These are phyloP conservation scores for Sinosuthora webbiana DNA, from an alignment of 2,113 vertebrate genomes.

Conservation along the genomic window DNA sequence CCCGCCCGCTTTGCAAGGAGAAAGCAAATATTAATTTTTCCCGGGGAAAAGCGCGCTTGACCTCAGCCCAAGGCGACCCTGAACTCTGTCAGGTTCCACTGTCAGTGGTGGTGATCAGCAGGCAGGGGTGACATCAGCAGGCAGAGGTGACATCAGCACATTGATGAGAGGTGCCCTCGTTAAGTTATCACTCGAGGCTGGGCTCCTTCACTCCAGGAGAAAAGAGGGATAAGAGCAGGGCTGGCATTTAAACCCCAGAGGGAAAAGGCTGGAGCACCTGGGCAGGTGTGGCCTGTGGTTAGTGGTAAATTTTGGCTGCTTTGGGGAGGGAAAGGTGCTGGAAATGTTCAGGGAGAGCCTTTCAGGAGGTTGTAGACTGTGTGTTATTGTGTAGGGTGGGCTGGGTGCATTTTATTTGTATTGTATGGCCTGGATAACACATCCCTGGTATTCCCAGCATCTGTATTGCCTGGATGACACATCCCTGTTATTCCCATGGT, in stretches of 20 bases:
- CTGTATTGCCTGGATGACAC: background rate
- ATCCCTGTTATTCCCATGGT: too few species aligned
- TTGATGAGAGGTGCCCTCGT: background rate
- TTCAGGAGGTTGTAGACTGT: background rate
- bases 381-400: background rate
- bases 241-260: background rate
- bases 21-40: background rate
- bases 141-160: background rate
- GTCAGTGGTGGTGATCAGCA: background rate
- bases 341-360: background rate
- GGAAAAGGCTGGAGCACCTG: background rate
- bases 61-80: background rate
- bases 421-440: rapidly evolving
- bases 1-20: background rate
- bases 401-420: rapidly evolving
- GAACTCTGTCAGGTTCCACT: rapidly evolving
- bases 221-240: background rate
- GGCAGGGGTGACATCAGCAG: background rate
- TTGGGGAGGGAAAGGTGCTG: background rate
- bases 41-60: rapidly evolving
- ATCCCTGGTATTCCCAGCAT: too few species aligned
- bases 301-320: background rate
- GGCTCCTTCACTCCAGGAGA: background rate
- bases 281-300: rapidly evolving
- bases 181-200: background rate